phyloP scores from a whole-genome alignment of 2,888 invertebrate species.

The Ariolimax columbianus region DNA sequence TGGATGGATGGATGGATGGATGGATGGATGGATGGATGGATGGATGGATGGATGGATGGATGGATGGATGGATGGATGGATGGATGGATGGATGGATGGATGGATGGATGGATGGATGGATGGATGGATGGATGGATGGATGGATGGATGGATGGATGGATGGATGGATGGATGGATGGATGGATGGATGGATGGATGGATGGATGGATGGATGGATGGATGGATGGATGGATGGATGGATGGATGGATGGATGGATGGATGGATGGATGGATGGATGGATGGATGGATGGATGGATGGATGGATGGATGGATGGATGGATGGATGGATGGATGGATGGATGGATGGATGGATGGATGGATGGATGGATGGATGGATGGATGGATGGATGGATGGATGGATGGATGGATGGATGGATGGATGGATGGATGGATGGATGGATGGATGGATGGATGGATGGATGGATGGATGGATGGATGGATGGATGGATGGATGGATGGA shows the following conservation, averaged over 20 bases:
- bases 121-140: background rate
- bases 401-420: background rate
- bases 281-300: background rate
- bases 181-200: background rate
- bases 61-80: background rate
- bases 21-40: background rate
- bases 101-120: constrained; percentile 2
- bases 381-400: background rate
- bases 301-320: background rate
- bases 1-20: background rate
- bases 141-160: background rate
- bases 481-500: background rate
- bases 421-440: constrained; percentile 2
- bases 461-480: background rate
- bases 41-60: background rate
- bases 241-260: background rate
- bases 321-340: background rate
- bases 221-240: background rate
- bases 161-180: background rate
- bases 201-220: background rate
- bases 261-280: background rate
- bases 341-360: background rate
- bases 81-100: background rate
- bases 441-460: background rate
- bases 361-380: background rate